Percentiles rank a stretch among this genome's conserved stretches.
phyloP scores from a whole-genome alignment of 2,888 invertebrate genomes.

The Mesochorus sp. region DNA sequence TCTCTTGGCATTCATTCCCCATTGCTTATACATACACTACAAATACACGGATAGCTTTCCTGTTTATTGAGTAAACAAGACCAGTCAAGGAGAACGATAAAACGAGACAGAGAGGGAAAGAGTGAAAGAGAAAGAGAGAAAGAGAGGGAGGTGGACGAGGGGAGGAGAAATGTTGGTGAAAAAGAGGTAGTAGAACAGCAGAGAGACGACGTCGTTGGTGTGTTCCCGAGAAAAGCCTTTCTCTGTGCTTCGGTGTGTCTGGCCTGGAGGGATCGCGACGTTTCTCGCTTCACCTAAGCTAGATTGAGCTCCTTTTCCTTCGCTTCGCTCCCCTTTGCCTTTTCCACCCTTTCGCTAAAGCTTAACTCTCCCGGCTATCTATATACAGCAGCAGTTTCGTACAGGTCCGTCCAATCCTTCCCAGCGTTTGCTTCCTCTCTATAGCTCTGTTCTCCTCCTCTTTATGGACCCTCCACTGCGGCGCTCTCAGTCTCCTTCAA shows the following conservation, averaged over 20 bases:
- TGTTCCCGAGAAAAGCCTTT: constrained; percentile 31
- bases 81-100: constrained; percentile 36
- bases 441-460: neutral
- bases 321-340: constrained; percentile 46
- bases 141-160: neutral
- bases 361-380: constrained; percentile 32
- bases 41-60: constrained; percentile 50
- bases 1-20: constrained; percentile 26
- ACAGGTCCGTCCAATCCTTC: constrained; percentile 43
- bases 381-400: constrained; percentile 49
- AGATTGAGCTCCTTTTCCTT: constrained; percentile 57
- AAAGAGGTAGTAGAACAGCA: constrained; percentile 38
- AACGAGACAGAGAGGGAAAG: constrained; percentile 22
- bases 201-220: constrained; percentile 33
- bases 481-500: constrained; percentile 1
- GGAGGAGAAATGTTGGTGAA: neutral
- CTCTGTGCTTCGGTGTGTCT: constrained; percentile 5
- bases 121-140: constrained; percentile 43
- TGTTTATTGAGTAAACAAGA: constrained; percentile 63
- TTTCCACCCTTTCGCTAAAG: constrained; percentile 50
- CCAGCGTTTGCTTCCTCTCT: constrained; percentile 17
- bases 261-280: constrained; percentile 55
- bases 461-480: constrained; percentile 20
- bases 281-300: constrained; percentile 52
- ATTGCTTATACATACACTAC: constrained; percentile 32